These are phyloP conservation scores for Strigamia transsilvanica DNA, from an alignment of 2,888 invertebrate species.

Conservation along the genomic window DNA sequence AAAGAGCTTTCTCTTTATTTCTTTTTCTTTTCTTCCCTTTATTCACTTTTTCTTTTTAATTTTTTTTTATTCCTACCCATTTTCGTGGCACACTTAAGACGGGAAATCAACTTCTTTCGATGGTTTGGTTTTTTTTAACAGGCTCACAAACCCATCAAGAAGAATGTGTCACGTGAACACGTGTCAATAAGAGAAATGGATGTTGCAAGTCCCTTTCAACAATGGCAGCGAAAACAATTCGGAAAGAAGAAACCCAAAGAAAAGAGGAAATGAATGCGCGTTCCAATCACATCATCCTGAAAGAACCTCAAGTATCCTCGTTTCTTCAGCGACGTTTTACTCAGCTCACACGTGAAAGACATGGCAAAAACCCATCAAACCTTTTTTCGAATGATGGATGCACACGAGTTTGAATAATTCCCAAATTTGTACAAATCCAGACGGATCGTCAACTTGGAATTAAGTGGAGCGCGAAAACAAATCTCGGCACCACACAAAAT, in stretches of 20 bases:
- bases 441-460: conserved; percentile 10
- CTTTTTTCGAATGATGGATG: conserved; percentile 17
- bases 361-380: conserved; percentile 27
- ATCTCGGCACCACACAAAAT: conserved; percentile 7
- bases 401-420: conserved; percentile 32
- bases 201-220: conserved; percentile 7
- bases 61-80: neutral
- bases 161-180: conserved; percentile 40
- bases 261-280: conserved; percentile 42
- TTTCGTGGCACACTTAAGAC: neutral
- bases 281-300: conserved; percentile 45
- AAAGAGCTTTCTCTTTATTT: conserved; percentile 32
- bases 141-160: neutral
- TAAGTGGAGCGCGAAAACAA: conserved; percentile 39
- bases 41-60: neutral
- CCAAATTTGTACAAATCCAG: conserved; percentile 40
- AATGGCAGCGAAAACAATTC: conserved; percentile 46
- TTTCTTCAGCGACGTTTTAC: conserved; percentile 24
- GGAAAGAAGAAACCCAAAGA: conserved; percentile 30
- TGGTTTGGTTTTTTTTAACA: conserved; percentile 5
- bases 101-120: conserved; percentile 29
- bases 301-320: conserved; percentile 23
- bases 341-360: conserved; percentile 16
- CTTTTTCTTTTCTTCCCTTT: neutral
- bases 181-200: conserved; percentile 49